Evolutionary conservation across 2,888 invertebrate species (phyloP), one percentile per base, ranked within the genome.

Genomic region (Noctua janthe): DNA sequence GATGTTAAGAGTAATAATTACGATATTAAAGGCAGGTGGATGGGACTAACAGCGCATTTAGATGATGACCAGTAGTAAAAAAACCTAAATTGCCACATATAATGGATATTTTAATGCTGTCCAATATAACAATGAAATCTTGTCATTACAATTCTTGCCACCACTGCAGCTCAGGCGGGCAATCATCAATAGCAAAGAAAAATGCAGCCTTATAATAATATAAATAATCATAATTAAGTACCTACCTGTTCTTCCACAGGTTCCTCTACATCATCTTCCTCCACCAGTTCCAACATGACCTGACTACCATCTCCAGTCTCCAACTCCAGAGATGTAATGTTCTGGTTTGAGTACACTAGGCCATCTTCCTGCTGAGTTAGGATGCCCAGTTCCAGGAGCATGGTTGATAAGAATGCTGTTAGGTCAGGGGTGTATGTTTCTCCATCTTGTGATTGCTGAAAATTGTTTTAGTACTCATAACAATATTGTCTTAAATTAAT

Each of bases 311-410:
- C 94, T 0, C 92, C 93, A 0, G 94, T 94, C 80, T 95, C 94
- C 59, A 96, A 81, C 78, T 94, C 92, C 11, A 96, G 84, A 15
- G 90, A 91, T 35, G 83, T 90, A 1, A 92, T 88, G 5, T 89
- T 91, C 4, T 89, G 82, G 35, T 94, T 92, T 1, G 90, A 82
- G 8, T 92, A 59, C 8, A 89, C 82, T 8, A 94, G 78, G 0
- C 89, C 88, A 3, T 88, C 87, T 0, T 90, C 92, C 6, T 92
- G 85, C 67, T 89, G 91, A 5, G 85, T 89, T 49, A 96, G 66
- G 23, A 96, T 88, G 5, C 95, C 95, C 4, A 96, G 85, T 77
- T 95, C 93, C n/a, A 92, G 71, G 1, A 96, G 88, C 81, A 95
- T 92, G 15, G 93, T 91, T 2, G 93, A 92, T 5, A 96, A 84